phyloP scores from a whole-genome alignment of 2,113 vertebrate species.

The Takifugu bimaculatus region DNA sequence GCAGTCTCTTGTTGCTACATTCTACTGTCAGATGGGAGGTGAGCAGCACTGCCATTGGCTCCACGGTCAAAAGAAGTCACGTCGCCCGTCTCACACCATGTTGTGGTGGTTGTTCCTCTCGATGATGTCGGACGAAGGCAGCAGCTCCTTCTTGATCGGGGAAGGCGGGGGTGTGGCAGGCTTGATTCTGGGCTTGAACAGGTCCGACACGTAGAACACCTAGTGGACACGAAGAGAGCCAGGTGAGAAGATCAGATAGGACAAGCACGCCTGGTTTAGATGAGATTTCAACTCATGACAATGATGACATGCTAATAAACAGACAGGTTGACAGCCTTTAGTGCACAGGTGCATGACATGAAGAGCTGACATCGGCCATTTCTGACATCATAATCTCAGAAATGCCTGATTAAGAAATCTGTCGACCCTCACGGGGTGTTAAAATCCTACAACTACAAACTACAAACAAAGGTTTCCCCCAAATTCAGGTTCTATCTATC shows the following conservation, averaged over 20 bases:
- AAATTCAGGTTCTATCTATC: not conserved
- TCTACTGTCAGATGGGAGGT: conserved; percentile 99
- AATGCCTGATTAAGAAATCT: conserved; percentile 35
- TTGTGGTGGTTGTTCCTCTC: conserved; percentile 97
- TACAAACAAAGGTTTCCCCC: not conserved
- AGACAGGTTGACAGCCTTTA: too few species aligned
- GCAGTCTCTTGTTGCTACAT: conserved; percentile 89
- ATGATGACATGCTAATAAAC: too few species aligned
- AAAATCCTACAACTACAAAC: not conserved
- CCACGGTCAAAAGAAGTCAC: conserved; percentile 75
- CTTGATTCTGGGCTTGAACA: conserved; percentile 87
- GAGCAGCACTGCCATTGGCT: conserved; percentile 84
- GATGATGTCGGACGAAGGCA: conserved; percentile 91
- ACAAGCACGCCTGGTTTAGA: too few species aligned
- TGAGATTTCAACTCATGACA: too few species aligned
- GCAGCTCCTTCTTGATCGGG: conserved; percentile 91
- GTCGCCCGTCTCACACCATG: conserved; percentile 75
- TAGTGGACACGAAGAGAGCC: conserved; percentile 48
- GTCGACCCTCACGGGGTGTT: conserved; percentile 24
- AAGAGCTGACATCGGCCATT: not conserved
- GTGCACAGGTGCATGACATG: not conserved
- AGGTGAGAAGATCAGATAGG: not conserved
- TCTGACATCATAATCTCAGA: not conserved
- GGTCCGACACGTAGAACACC: conserved; percentile 95
- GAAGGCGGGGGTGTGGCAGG: conserved; percentile 78